Evolutionary conservation across 2,797 vertebrate species (phyloP).

Genomic region (Sebastiscus tertius): DNA sequence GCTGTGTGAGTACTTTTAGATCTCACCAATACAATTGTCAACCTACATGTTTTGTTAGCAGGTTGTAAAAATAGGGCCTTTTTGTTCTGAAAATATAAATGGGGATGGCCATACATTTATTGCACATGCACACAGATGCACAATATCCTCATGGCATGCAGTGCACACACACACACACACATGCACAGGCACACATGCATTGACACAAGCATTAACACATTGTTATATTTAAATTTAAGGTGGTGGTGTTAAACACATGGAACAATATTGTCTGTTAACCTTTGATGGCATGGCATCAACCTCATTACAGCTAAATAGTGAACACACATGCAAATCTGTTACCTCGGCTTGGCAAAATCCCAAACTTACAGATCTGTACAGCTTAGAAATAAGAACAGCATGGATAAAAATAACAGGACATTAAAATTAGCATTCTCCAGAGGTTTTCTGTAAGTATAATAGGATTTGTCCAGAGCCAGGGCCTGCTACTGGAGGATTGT

Average conservation of each 20-base stretch:
- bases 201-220: not conserved
- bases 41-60: not conserved
- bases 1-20: not conserved
- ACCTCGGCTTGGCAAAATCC: not conserved
- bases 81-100: too few relatives aligned
- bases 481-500: conserved; percentile 28
- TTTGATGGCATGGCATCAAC: not conserved
- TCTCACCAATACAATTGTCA: conserved; percentile 11
- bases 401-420: not conserved
- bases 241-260: not conserved
- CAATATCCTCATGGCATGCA: not conserved
- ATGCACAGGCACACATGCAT: not conserved
- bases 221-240: not conserved
- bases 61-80: not conserved
- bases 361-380: not conserved
- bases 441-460: conserved; percentile 23
- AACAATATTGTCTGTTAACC: not conserved
- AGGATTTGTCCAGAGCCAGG: conserved; percentile 14
- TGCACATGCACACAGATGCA: not conserved
- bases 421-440: conserved; percentile 8
- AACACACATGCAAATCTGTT: not conserved
- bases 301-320: not conserved
- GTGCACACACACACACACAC: not conserved
- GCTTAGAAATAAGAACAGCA: not conserved
- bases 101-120: too few relatives aligned